Conservation (phyloP, 2,888 invertebrate species). For the Ceraclea dissimilis region DNA sequence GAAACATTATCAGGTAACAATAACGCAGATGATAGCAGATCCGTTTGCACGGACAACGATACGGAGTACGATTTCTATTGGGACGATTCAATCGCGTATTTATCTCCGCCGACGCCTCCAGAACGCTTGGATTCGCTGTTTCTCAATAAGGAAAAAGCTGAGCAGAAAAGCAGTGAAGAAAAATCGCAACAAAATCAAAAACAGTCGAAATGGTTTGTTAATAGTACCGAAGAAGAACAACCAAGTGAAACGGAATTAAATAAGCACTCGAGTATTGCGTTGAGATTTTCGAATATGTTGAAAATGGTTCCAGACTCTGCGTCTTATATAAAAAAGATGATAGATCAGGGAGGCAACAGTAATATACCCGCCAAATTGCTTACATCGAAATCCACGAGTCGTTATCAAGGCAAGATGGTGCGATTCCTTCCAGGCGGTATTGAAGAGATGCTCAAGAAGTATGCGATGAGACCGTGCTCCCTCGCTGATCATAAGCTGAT, state of each 20-base stretch:
- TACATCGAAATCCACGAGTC: slow-evolving; percentile 42
- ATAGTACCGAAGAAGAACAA: slow-evolving; percentile 20
- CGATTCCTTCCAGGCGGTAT: slow-evolving; percentile 54
- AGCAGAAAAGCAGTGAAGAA: slow-evolving; percentile 31
- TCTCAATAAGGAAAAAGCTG: slow-evolving; percentile 35
- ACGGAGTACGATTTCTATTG: slow-evolving; percentile 34
- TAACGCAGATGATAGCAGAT: slow-evolving; percentile 64
- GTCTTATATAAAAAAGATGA: slow-evolving; percentile 27
- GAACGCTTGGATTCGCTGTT: slow-evolving; percentile 58
- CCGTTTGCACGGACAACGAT: slow-evolving; percentile 35
- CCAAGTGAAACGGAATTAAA: slow-evolving; percentile 7
- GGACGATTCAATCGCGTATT: slow-evolving; percentile 27
- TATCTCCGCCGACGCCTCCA: slow-evolving; percentile 55
- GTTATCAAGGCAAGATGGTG: slow-evolving; percentile 55
- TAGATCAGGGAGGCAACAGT: slow-evolving; percentile 7
- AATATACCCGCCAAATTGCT: slow-evolving; percentile 26
- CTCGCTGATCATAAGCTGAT: slow-evolving; percentile 64
- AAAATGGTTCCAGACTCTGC: slow-evolving; percentile 47
- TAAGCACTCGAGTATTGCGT: not conserved
- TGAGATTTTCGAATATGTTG: slow-evolving; percentile 35
- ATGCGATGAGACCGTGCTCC: slow-evolving; percentile 64
- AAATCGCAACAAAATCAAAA: slow-evolving; percentile 25
- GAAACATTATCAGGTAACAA: slow-evolving; percentile 61
- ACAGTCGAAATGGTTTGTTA: slow-evolving; percentile 41
- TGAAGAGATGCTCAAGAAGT: slow-evolving; percentile 67